Evolutionary conservation across 2,113 vertebrate species (phyloP), one percentile per base, ranked within the genome.

Genomic region (Mohoua ochrocephala): DNA sequence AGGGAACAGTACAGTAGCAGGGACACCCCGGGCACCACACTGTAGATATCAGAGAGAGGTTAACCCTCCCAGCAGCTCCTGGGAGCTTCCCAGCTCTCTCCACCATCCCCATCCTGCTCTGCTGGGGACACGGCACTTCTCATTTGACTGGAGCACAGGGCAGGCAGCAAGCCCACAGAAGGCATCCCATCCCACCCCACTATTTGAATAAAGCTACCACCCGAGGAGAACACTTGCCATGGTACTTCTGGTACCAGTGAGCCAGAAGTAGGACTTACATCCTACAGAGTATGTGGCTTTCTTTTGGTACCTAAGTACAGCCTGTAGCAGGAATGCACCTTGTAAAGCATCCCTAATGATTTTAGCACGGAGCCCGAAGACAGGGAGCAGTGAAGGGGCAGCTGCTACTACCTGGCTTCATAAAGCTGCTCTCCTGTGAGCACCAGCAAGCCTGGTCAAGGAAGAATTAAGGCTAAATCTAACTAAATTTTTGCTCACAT

Each of bases 91-190:
- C 49, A 52, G 75, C 13, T 21, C n/a, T 35, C n/a, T 19, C 47
- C 49, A 45, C 4, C 9, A 7, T 23, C 26, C n/a, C 37, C 31
- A 39, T 45, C 42, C 64, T 39, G 1, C 49, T 56, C 23, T 5
- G 1, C 30, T 12, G 27, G 19, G 26, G 28, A 60, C 37, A 42
- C 0, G 0, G n/a, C 4, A 2, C 18, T 47, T 53, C 79, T 39
- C 21, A 1, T 52, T 21, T 37, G 8, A 39, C 68, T 44, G 57
- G 7, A 80, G 42, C 22, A 44, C 7, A 31, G 21, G 5, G 3
- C 16, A 23, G 45, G 15, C 39, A 56, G 7, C 2, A n/a, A 41
- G 14, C 33, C 45, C 56, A 79, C 49, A 59, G 50, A 31, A 33
- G 30, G 27, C 10, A 9, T 19, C 50, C 42, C 30, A 27, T 37